Evolutionary conservation across 2,888 invertebrate species (phyloP), one percentile per base, ranked within the genome.

Genomic region (Acanthosepion esculentum): DNA sequence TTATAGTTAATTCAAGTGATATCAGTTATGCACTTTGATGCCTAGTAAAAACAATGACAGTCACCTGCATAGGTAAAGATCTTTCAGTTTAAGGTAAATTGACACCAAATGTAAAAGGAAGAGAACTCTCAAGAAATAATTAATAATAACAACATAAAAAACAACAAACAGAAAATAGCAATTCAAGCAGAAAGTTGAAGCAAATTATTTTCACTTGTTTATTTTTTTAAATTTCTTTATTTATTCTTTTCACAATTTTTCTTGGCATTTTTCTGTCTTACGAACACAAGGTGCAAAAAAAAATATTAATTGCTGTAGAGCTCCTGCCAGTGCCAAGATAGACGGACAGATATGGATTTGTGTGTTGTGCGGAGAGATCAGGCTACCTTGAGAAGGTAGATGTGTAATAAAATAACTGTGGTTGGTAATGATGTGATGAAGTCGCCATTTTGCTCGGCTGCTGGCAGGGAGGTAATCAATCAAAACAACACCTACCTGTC

Each of bases 401-500:
- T 78, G 78, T 78, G 78, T n/a, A 33, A 0, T 15, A 78, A 78
- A 78, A 78, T 20, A 78, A 78, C n/a, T 10, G n/a, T 33, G n/a
- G 78, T 78, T 64, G 26, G 8, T 64, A 26, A 50, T 50, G 59
- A 78, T 78, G 78, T 78, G 78, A 33, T 78, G n/a, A 78, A 93
- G n/a, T 50, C 93, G 93, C 93, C 93, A 93, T 93, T 18, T 93
- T 93, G 48, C 93, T 33, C n/a, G 93, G 53, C 53, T 93, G 48
- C 93, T 93, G 93, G 53, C 53, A 53, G 48, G 93, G 48, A 53
- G 53, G 93, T 93, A 48, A 92, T 48, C 92, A 93, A 93, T 53
- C 93, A 93, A 53, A 93, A 93, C 93, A 93, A 64, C 48, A 95
- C 96, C 95, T 95, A 97, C 97, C 96, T 97, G 97, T 95, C 97